Evolutionary conservation across 2,113 vertebrate species (phyloP).

Genomic region (Hyperopisus bebe): DNA sequence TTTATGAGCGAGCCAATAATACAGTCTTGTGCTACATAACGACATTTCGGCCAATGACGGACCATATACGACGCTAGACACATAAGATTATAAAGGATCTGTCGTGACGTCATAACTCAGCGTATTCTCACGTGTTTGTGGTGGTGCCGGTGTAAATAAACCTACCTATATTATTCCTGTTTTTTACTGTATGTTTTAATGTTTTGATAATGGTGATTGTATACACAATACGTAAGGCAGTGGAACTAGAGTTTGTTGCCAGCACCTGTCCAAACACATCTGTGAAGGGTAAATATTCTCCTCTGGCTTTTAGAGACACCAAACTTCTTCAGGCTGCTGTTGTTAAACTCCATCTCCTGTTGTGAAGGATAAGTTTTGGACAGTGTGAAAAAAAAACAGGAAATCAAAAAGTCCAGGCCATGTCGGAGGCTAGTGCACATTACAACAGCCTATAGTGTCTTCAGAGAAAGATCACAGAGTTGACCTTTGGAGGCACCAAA

Average conservation of each 20-base stretch:
- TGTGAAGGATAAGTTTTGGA: not conserved
- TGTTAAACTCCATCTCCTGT: not conserved
- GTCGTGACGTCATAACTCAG: not conserved
- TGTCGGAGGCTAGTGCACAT: not conserved
- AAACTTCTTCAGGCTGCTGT: not conserved
- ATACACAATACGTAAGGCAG: not conserved
- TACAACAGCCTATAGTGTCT: not conserved
- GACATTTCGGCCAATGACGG: not conserved
- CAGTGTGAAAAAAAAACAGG: not conserved
- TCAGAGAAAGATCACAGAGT: not conserved
- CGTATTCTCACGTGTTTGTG: not conserved
- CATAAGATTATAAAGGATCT: not conserved
- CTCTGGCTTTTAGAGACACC: not conserved
- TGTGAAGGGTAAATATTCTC: not conserved
- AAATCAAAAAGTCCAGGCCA: not conserved
- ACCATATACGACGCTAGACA: not conserved
- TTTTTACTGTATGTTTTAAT: not conserved
- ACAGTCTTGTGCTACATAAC: not conserved
- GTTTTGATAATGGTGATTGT: not conserved
- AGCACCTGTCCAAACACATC: not conserved
- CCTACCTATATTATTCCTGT: not conserved
- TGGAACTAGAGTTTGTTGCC: not conserved
- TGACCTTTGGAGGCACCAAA: constrained; percentile 34
- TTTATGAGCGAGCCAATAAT: not conserved
- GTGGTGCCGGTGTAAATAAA: not conserved